Evolutionary conservation across 2,797 vertebrate genomes (phyloP), one percentile per base, ranked within the genome.

Genomic region (Myoxocephalus aenaeus): DNA sequence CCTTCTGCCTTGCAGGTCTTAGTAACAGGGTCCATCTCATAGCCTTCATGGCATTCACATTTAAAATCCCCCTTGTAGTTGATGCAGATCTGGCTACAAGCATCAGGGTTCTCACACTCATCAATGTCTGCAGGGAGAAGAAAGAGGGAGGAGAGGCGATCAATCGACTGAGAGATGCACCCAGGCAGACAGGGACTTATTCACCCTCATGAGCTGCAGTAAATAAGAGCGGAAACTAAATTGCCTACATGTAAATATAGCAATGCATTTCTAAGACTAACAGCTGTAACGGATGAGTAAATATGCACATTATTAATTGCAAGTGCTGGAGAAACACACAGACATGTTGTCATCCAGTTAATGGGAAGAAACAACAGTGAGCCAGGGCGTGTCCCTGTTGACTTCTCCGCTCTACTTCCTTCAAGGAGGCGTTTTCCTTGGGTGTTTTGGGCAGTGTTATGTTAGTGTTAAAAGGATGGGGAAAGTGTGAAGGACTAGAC

Each of bases 1-100:
- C 98, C 98, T 75, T 97, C 96, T 3, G 97, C 98, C 89, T 99
- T 99, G 95, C 98, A 99, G 92, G 96, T 98, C 94, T 96, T 98
- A 65, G 97, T 97, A 65, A 97, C 94, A 0, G 96, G 95, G 91
- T 99, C 98, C 96, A 98, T 98, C 94, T 99, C 97, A 0, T 99
- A 99, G 54, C 98, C 98, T 53, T 96, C 93, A 65, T 98, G 95
- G 89, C 98, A 99, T 90, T 98, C 97, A 4, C 98, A 99, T 90
- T 99, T 99, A 89, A 97, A 99, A 93, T 97, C 97, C 22, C 98
- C 98, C 87, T 99, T 99, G 87, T 98, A 97, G 92, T 99, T 99
- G 92, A 99, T 95, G 91, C 98, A 99, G 94, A 97, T 98, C 94
- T 99, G 98, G 94, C 98, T 99, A 89, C 98, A 99, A 44, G 96